These are phyloP conservation scores for Oncorhynchus keta DNA, from an alignment of 2,113 vertebrate genomes.

Conservation along the genomic window DNA sequence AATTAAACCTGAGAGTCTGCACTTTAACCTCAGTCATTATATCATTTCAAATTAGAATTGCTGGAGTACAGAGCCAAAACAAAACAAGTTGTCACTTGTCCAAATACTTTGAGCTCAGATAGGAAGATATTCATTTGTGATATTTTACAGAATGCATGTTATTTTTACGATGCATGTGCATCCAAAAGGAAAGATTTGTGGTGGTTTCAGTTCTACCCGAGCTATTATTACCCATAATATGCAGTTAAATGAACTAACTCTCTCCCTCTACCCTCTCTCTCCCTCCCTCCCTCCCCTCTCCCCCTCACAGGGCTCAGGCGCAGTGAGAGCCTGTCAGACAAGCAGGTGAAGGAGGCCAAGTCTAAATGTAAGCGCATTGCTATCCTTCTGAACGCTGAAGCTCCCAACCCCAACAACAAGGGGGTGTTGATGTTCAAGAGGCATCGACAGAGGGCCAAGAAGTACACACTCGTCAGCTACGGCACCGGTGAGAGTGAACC, in stretches of 20 bases:
- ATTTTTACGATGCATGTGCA: not conserved
- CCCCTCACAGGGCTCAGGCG: slow-evolving; percentile 83
- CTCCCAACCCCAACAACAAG: slow-evolving; percentile 92
- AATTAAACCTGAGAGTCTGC: too few species aligned
- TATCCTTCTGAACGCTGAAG: slow-evolving; percentile 87
- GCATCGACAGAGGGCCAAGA: slow-evolving; percentile 89
- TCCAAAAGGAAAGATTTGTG: slow-evolving; percentile 21
- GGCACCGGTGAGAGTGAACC: slow-evolving; percentile 88
- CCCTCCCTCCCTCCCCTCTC: not conserved
- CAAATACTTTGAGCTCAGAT: too few species aligned
- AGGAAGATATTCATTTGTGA: too few species aligned
- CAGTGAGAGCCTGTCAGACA: slow-evolving; percentile 93
- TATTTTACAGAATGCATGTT: not conserved
- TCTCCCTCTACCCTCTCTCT: not conserved
- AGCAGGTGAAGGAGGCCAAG: slow-evolving; percentile 95
- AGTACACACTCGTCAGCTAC: slow-evolving; percentile 97
- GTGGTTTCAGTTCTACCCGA: slow-evolving; percentile 3
- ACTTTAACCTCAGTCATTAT: too few species aligned
- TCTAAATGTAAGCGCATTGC: slow-evolving; percentile 99
- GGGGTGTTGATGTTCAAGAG: slow-evolving; percentile 99
- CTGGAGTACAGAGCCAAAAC: too few species aligned
- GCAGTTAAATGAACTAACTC: not conserved
- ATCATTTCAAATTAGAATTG: too few species aligned
- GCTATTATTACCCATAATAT: slow-evolving; percentile 30
- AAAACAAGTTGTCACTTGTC: too few species aligned